phyloP scores from a whole-genome alignment of 2,888 invertebrate genomes.

The Platynereis dumerilii region DNA sequence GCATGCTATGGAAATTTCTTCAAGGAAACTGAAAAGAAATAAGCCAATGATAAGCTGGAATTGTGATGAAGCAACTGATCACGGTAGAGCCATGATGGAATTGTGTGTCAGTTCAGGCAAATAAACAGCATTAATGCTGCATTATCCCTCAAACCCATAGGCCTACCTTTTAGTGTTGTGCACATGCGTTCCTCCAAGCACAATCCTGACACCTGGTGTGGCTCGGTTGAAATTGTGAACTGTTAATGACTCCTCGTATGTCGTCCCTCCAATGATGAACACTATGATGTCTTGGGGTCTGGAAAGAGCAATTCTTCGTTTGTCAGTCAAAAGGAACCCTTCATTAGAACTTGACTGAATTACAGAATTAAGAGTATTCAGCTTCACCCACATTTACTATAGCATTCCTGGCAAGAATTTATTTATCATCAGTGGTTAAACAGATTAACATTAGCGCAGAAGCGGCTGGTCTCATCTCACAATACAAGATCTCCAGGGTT shows the following conservation, averaged over 20 bases:
- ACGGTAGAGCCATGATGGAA: too few species aligned
- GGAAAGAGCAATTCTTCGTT: constrained; percentile 38
- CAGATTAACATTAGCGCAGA: background rate
- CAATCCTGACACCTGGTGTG: constrained; percentile 74
- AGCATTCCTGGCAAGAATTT: too few species aligned
- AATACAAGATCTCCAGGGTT: too few species aligned
- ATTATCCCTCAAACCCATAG: too few species aligned
- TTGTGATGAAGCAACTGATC: too few species aligned
- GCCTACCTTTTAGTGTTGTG: constrained; percentile 72
- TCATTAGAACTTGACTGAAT: too few species aligned
- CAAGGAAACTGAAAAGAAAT: constrained; percentile 33
- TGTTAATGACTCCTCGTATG: constrained; percentile 91
- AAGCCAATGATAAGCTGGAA: too few species aligned
- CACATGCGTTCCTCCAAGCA: constrained; percentile 89
- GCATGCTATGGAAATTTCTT: constrained; percentile 33
- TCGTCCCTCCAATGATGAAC: constrained; percentile 94
- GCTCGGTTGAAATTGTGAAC: constrained; percentile 79
- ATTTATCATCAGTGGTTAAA: too few species aligned
- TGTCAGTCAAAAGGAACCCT: too few species aligned
- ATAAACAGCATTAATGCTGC: too few species aligned
- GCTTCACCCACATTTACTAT: too few species aligned
- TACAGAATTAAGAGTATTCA: too few species aligned
- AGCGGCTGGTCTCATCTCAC: background rate
- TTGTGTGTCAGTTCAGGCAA: background rate
- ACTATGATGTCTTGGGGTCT: constrained; percentile 93